These are phyloP conservation scores for Drosophila antonietae DNA, from an alignment of 2,888 invertebrate species.

Conservation along the genomic window DNA sequence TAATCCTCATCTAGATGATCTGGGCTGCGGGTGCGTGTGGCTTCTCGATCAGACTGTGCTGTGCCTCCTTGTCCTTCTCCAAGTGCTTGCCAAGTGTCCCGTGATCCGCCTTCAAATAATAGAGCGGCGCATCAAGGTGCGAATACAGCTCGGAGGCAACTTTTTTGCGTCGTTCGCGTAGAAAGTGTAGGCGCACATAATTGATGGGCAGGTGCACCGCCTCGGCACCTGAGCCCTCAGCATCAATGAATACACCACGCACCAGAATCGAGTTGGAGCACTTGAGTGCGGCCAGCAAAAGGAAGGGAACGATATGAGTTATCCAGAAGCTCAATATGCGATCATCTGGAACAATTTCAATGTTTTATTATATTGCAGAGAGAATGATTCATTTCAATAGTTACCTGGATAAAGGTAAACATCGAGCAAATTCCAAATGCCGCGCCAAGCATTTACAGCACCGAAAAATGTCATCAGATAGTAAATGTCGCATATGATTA, in stretches of 20 bases:
- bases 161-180: slow-evolving; percentile 88
- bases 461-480: slow-evolving; percentile 91
- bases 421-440: slow-evolving; percentile 93
- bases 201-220: slow-evolving; percentile 94
- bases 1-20: slow-evolving; percentile 59
- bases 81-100: slow-evolving; percentile 41
- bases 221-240: slow-evolving; percentile 92
- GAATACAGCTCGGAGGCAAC: slow-evolving; percentile 24
- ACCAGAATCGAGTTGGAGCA: slow-evolving; percentile 95
- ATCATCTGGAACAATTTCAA: slow-evolving; percentile 86
- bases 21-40: slow-evolving; percentile 53
- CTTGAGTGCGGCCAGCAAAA: slow-evolving; percentile 91
- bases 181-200: slow-evolving; percentile 91
- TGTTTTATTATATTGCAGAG: background rate
- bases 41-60: slow-evolving; percentile 77
- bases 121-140: slow-evolving; percentile 52
- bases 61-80: slow-evolving; percentile 75
- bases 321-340: slow-evolving; percentile 92
- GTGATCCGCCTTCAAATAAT: slow-evolving; percentile 65
- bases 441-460: slow-evolving; percentile 95
- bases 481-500: slow-evolving; percentile 91
- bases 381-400: background rate
- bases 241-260: slow-evolving; percentile 94
- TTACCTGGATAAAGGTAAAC: slow-evolving; percentile 91
- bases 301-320: slow-evolving; percentile 90